These are phyloP conservation scores for Nomada flava DNA, from an alignment of 2,888 invertebrate species.

Conservation along the genomic window DNA sequence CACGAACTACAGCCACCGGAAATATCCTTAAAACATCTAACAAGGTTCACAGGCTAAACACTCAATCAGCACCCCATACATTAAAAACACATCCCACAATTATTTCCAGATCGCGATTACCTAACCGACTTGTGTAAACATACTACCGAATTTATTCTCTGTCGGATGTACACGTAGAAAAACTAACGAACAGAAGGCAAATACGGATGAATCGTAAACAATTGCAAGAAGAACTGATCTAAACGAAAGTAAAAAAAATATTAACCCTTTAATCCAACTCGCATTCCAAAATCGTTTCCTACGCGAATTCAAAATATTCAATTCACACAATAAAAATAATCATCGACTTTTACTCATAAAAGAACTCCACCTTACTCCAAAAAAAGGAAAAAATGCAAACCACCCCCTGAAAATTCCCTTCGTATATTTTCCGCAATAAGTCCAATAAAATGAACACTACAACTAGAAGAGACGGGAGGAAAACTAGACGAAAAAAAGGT, in stretches of 20 bases:
- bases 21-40: not conserved
- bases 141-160: not conserved
- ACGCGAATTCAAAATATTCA: too few relatives aligned
- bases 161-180: not conserved
- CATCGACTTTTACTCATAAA: too few relatives aligned
- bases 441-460: not conserved
- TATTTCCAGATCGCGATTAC: not conserved
- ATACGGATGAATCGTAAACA: not conserved
- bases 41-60: not conserved
- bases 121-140: not conserved
- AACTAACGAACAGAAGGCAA: not conserved
- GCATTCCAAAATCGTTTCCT: too few relatives aligned
- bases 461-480: too few relatives aligned
- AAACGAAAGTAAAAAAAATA: too few relatives aligned
- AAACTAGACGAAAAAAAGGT: not conserved
- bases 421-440: too few relatives aligned
- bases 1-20: not conserved
- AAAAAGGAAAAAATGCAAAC: too few relatives aligned
- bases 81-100: not conserved
- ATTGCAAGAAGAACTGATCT: too few relatives aligned
- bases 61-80: not conserved
- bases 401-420: too few relatives aligned
- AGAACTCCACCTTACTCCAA: too few relatives aligned
- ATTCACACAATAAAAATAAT: too few relatives aligned
- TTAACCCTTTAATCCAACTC: too few relatives aligned